Percentiles rank a stretch among this genome's conserved stretches.
Conservation (phyloP, 2,888 invertebrate species). For the Drosophila tanythrix region DNA sequence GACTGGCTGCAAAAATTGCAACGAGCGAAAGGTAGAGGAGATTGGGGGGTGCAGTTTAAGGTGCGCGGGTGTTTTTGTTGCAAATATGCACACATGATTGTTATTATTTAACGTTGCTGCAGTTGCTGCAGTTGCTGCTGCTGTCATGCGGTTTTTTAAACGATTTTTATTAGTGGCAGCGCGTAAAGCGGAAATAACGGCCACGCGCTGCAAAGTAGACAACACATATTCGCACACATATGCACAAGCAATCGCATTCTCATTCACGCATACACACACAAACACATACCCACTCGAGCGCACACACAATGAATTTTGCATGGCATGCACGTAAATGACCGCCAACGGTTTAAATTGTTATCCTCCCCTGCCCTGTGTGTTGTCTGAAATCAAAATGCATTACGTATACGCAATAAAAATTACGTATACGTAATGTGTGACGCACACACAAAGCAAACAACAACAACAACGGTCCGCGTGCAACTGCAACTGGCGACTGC, state of each 20-base stretch:
- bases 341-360: slow-evolving; percentile 79
- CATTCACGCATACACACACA: not conserved
- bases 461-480: slow-evolving; percentile 7
- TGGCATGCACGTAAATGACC: slow-evolving; percentile 79
- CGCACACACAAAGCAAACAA: slow-evolving; percentile 32
- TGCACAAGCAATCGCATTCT: slow-evolving; percentile 26
- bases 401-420: slow-evolving; percentile 79
- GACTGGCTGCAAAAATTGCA: slow-evolving; percentile 18
- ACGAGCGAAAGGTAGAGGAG: accelerated
- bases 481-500: slow-evolving; percentile 55
- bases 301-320: slow-evolving; percentile 64
- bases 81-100: slow-evolving; percentile 73
- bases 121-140: slow-evolving; percentile 34
- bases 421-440: slow-evolving; percentile 74
- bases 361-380: slow-evolving; percentile 41
- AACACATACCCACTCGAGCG: not conserved
- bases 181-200: slow-evolving; percentile 76
- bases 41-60: not conserved
- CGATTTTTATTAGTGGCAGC: slow-evolving; percentile 77
- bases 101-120: slow-evolving; percentile 72
- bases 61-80: slow-evolving; percentile 2
- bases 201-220: slow-evolving; percentile 80
- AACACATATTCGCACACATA: slow-evolving; percentile 43
- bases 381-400: slow-evolving; percentile 78
- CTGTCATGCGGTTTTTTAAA: slow-evolving; percentile 78